Percentiles rank a stretch among this genome's conserved stretches.
phyloP scores from a whole-genome alignment of 2,797 vertebrate genomes.

The Trachurus trachurus region DNA sequence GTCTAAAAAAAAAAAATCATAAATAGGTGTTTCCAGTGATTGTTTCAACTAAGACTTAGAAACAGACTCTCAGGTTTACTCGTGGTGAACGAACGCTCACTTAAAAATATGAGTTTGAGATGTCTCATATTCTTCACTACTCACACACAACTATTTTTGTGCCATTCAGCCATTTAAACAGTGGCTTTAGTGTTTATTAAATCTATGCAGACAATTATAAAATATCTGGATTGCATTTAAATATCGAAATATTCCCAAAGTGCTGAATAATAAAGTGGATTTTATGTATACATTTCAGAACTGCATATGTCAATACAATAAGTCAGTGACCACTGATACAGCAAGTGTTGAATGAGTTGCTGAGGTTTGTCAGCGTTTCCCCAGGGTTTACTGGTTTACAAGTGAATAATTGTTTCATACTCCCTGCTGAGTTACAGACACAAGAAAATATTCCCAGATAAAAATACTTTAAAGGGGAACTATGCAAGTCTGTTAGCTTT shows the following conservation, averaged over 20 bases:
- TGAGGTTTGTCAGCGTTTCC: not conserved
- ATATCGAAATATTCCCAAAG: not conserved
- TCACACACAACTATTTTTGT: not conserved
- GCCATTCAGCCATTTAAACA: slow-evolving; percentile 19
- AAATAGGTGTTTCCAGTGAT: slow-evolving; percentile 20
- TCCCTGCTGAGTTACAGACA: too few relatives aligned
- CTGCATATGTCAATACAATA: slow-evolving; percentile 17
- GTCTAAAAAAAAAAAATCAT: not conserved
- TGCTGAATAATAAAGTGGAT: not conserved
- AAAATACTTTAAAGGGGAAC: too few relatives aligned
- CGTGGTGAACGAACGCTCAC: not conserved
- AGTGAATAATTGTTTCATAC: too few relatives aligned
- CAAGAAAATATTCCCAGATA: too few relatives aligned
- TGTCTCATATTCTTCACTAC: not conserved
- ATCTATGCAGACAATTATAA: slow-evolving; percentile 1
- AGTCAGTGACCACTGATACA: slow-evolving; percentile 6
- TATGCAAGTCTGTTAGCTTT: too few relatives aligned
- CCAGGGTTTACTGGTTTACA: too few relatives aligned
- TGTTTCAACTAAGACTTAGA: slow-evolving; percentile 30
- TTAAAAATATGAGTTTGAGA: not conserved
- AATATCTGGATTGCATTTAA: slow-evolving; percentile 10
- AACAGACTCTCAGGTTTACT: not conserved
- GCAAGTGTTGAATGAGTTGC: slow-evolving; percentile 1
- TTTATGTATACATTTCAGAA: not conserved
- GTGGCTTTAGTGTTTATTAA: not conserved